Evolutionary conservation across 1,140 invertebrate species (phyloP), one percentile per base, ranked within the genome.

Genomic region (Drosophila pectinifera): DNA sequence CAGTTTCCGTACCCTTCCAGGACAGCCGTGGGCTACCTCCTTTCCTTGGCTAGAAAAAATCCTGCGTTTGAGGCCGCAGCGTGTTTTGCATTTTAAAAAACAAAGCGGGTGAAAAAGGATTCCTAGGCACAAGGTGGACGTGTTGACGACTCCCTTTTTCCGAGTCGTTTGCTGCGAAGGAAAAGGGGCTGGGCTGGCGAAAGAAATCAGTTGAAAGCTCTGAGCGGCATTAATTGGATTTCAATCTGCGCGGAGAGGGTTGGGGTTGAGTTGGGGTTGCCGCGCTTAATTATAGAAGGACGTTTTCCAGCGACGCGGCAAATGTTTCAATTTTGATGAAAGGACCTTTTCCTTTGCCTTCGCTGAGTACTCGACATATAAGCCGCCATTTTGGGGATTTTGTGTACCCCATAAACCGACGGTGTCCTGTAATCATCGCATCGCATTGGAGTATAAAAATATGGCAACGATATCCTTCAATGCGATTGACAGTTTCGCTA

Each of bases 171-270:
- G 78, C 63, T 81, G 72, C 64, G 73, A 28, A 16, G 22, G 41
- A 46, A 53, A 64, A 39, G 42, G 56, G 39, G n/a, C n/a, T n/a
- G n/a, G 62, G 51, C 59, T 28, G 62, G 42, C 57, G 48, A 34
- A 46, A 62, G 69, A 85, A 84, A 84, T 85, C 81, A 84, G 81
- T 85, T 84, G 77, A 84, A 84, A 84, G 80, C 80, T 85, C 64
- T 85, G 76, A 85, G 81, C 68, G 59, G 73, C 82, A 81, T 85
- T 85, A 85, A 85, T 85, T 85, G 81, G 81, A 85, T 86, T 85
- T 85, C 81, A 85, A 85, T 85, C 82, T 82, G 64, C 48, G 43
- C 46, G 43, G 58, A 18, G 16, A 11, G 68, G 65, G 42, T 22
- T 39, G 22, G 68, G 65, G 42, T 22, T 39, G 22, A 4, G 64